Percentiles rank a stretch among this genome's conserved stretches.
phyloP scores from a whole-genome alignment of 23 tunicate genomes.

The Ciona savignyi region DNA sequence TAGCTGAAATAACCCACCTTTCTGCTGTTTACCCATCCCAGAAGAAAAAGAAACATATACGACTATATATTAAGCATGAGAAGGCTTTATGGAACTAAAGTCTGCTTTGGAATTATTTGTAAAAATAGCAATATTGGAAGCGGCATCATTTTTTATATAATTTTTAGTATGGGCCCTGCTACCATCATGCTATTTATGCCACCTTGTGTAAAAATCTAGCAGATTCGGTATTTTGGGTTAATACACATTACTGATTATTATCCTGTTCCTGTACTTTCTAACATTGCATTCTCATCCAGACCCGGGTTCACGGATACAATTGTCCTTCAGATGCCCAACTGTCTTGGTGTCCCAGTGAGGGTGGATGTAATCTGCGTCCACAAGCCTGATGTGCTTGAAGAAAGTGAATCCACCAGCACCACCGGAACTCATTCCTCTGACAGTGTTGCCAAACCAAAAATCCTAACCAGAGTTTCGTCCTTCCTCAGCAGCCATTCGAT shows the following conservation, averaged over 20 bases:
- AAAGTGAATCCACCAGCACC: not conserved
- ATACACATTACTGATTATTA: not conserved
- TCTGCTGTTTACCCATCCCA: no score
- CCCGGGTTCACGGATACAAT: conserved; percentile 51
- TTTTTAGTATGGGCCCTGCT: no score
- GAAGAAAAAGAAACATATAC: no score
- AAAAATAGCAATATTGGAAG: no score
- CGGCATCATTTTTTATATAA: no score
- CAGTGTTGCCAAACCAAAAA: not conserved
- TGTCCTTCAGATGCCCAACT: conserved; percentile 21
- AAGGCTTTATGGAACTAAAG: no score
- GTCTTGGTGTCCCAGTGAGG: conserved; percentile 5
- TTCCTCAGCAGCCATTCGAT: not conserved
- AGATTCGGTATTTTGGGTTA: no score
- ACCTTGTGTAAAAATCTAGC: no score
- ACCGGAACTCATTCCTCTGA: not conserved
- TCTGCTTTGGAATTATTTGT: no score
- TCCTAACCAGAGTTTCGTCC: not conserved
- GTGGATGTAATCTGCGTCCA: conserved; percentile 29
- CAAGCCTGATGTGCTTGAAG: not conserved
- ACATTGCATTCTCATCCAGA: conserved; percentile 10
- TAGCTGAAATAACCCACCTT: no score
- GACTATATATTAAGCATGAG: no score
- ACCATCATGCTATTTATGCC: no score
- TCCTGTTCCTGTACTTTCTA: not conserved